Evolutionary conservation across 2,113 vertebrate species (phyloP).

Genomic region (Oryzias woworae): DNA sequence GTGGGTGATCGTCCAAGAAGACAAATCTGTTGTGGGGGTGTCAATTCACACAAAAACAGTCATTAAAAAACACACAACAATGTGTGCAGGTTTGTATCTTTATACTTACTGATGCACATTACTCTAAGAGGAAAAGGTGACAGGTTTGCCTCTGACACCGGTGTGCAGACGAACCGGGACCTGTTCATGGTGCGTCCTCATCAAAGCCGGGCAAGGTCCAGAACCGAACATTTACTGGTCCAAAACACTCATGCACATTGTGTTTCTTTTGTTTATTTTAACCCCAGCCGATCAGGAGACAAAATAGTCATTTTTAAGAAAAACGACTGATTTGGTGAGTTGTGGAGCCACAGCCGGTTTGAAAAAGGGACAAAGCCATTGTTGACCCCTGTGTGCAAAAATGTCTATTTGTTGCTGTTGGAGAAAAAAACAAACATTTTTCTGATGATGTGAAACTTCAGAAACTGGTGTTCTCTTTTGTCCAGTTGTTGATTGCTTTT

Average conservation of each 20-base stretch:
- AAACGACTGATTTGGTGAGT: no score
- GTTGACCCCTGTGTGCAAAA: no score
- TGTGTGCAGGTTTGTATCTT: slow-evolving; percentile 4
- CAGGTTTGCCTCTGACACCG: slow-evolving; percentile 36
- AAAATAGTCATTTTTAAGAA: no score
- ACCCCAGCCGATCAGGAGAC: no score
- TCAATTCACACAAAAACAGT: slow-evolving; percentile 11
- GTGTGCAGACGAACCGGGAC: slow-evolving; percentile 40
- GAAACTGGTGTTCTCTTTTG: no score
- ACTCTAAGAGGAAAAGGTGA: slow-evolving; percentile 29
- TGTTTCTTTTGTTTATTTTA: no score
- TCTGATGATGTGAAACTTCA: no score
- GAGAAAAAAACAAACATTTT: no score
- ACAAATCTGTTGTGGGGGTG: slow-evolving; percentile 54
- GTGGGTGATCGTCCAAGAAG: slow-evolving; percentile 44
- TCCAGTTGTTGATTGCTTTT: no score
- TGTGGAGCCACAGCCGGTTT: no score
- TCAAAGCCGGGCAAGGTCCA: slow-evolving; percentile 19
- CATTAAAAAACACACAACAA: neutral
- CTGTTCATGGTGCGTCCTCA: slow-evolving; percentile 42
- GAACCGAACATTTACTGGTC: neutral
- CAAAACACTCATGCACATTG: neutral
- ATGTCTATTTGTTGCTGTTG: no score
- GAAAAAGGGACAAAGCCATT: no score
- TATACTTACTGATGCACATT: slow-evolving; percentile 37